phyloP scores from a whole-genome alignment of 2,888 invertebrate genomes.

The Acronicta leporina region DNA sequence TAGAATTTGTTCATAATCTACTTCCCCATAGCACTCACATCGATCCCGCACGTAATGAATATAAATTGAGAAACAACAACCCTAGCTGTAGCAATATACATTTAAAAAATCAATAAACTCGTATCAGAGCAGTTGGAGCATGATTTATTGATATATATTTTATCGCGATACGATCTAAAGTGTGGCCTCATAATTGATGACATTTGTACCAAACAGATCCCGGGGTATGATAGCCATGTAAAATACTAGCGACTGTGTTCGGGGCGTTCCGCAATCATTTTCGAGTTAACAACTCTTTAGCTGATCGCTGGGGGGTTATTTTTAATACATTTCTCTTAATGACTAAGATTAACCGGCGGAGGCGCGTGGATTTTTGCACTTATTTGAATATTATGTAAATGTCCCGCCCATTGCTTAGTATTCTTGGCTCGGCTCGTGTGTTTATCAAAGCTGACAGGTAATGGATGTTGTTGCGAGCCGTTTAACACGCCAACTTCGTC shows the following conservation, averaged over 20 bases:
- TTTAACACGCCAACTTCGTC: constrained; percentile 30
- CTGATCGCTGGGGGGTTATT: constrained; percentile 44
- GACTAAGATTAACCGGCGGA: constrained; percentile 70
- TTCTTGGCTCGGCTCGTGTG: constrained; percentile 63
- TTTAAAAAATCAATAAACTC: constrained; percentile 86
- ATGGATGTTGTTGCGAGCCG: constrained; percentile 44
- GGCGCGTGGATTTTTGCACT: constrained; percentile 75
- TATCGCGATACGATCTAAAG: constrained; percentile 86
- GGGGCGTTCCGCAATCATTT: constrained; percentile 77
- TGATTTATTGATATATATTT: constrained; percentile 88
- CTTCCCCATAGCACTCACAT: constrained; percentile 50
- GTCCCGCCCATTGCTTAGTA: constrained; percentile 62
- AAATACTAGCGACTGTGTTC: constrained; percentile 40
- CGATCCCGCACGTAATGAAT: constrained; percentile 76
- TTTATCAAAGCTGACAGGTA: constrained; percentile 59
- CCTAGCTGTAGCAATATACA: constrained; percentile 82
- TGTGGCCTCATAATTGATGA: constrained; percentile 85
- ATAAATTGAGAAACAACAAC: constrained; percentile 81
- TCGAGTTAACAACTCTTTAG: constrained; percentile 85
- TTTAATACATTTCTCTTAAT: constrained; percentile 81
- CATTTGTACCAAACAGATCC: constrained; percentile 74
- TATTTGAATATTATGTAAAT: constrained; percentile 84
- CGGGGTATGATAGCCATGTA: constrained; percentile 52
- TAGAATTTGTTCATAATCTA: constrained; percentile 21
- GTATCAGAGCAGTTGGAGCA: constrained; percentile 79